phyloP scores from a whole-genome alignment of 2,888 invertebrate genomes.

The Ichneumoninae sp. region DNA sequence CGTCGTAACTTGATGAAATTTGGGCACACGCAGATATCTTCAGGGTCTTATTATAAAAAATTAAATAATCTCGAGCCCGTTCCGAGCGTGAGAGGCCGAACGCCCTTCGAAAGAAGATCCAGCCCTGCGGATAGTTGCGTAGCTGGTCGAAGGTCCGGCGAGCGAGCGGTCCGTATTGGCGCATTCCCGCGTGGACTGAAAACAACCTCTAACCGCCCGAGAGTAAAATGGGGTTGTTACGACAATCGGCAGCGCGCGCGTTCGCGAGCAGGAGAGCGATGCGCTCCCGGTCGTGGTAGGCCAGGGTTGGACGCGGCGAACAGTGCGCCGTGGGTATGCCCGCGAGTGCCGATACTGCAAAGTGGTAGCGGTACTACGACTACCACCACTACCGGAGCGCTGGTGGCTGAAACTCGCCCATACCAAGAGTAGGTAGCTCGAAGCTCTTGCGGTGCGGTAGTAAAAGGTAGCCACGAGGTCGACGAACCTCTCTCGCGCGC shows the following conservation, averaged over 20 bases:
- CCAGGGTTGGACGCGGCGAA: conserved; percentile 11
- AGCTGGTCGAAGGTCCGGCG: too few species aligned
- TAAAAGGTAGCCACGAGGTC: conserved; percentile 70
- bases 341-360: too few species aligned
- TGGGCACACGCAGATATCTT: too few species aligned
- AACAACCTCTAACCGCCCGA: too few species aligned
- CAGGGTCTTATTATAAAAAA: too few species aligned
- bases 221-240: conserved; percentile 58
- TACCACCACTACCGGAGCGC: background rate
- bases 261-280: background rate
- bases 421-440: background rate
- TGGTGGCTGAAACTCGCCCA: conserved; percentile 29
- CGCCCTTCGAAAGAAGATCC: background rate
- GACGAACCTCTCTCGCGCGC: conserved; percentile 64
- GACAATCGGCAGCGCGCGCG: conserved; percentile 58
- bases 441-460: conserved; percentile 62
- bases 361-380: too few species aligned
- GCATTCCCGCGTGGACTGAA: background rate
- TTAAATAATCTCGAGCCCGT: too few species aligned
- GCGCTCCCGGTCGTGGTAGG: conserved; percentile 53
- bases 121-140: too few species aligned
- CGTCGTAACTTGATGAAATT: too few species aligned
- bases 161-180: background rate
- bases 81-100: too few species aligned
- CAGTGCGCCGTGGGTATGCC: too few species aligned